These are phyloP conservation scores for Leuciscus waleckii DNA, from an alignment of 2,797 vertebrate genomes.

Conservation along the genomic window DNA sequence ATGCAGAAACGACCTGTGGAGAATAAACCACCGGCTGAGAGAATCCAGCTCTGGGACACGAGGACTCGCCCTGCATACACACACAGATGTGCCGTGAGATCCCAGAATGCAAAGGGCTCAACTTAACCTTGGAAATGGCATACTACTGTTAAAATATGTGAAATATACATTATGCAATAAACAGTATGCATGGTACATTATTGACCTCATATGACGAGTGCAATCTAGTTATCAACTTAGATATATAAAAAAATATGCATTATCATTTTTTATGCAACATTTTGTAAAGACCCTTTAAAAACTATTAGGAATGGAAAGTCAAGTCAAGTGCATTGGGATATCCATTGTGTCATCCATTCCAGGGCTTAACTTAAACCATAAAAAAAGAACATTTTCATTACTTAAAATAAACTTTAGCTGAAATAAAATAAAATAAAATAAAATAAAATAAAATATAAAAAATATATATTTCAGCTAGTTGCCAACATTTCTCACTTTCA, in stretches of 20 bases:
- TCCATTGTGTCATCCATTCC: background rate
- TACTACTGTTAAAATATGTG: background rate
- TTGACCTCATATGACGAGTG: background rate
- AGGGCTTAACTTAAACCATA: background rate
- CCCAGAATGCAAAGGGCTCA: background rate
- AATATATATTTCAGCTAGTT: too few species aligned
- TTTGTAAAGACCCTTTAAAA: too few species aligned
- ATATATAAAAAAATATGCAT: too few species aligned
- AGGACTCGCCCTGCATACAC: background rate
- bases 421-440: too few species aligned
- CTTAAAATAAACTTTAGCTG: too few species aligned
- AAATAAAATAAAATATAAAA: too few species aligned
- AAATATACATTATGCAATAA: background rate
- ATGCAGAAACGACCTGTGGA: background rate
- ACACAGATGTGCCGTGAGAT: background rate
- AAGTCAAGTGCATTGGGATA: background rate
- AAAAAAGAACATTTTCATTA: background rate
- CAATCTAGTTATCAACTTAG: background rate
- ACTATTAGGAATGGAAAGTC: background rate
- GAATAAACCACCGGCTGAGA: background rate
- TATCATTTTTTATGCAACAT: background rate
- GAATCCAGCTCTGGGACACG: background rate
- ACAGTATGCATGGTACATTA: too few species aligned
- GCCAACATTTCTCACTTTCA: background rate
- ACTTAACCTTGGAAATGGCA: background rate